phyloP scores from a whole-genome alignment of 1,140 invertebrate genomes.

The Laupala kohalensis region DNA sequence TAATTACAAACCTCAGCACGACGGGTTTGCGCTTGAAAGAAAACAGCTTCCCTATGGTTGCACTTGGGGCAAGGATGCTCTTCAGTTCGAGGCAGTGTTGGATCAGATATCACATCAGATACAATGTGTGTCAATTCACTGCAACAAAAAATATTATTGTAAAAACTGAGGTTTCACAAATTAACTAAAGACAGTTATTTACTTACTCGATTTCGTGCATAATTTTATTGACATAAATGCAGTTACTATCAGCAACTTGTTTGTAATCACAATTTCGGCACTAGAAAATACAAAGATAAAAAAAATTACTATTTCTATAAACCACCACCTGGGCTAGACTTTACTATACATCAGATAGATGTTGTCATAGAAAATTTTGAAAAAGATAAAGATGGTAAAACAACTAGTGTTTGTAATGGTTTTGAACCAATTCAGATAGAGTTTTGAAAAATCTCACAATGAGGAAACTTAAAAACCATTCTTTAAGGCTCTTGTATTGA shows the following conservation, averaged over 20 bases:
- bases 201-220: constrained; percentile 99
- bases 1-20: constrained; percentile 63
- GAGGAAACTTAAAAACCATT: too few relatives aligned
- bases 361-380: too few relatives aligned
- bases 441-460: too few relatives aligned
- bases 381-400: too few relatives aligned
- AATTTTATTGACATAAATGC: constrained; percentile 99
- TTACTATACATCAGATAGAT: too few relatives aligned
- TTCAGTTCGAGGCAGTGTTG: constrained; percentile 92
- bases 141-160: constrained; percentile 23
- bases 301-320: neutral
- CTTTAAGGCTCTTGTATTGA: too few relatives aligned
- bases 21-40: constrained; percentile 87
- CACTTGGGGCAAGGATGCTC: constrained; percentile 98
- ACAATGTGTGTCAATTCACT: constrained; percentile 96
- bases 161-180: neutral
- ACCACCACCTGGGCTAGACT: too few relatives aligned
- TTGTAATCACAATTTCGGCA: constrained; percentile 97
- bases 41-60: constrained; percentile 80
- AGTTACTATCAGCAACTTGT: constrained; percentile 90
- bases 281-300: constrained; percentile 30
- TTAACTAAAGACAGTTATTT: neutral
- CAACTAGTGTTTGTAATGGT: too few relatives aligned
- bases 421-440: too few relatives aligned
- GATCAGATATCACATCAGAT: constrained; percentile 94